Conservation (phyloP, 2,113 vertebrate genomes). For the Trinectes maculatus region DNA sequence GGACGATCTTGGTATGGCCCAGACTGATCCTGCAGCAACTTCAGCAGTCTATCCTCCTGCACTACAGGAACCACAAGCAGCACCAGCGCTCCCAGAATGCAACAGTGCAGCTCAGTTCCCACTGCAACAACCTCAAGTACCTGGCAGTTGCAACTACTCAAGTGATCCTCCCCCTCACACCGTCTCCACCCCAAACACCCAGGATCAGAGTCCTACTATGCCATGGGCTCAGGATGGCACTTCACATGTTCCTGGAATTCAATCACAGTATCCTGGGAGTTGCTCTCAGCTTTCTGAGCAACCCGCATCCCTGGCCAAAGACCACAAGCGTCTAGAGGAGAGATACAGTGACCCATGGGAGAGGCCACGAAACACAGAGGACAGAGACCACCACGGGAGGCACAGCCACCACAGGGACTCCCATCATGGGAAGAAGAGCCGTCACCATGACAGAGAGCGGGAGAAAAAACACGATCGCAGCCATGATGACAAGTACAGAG, state of each 20-base stretch:
- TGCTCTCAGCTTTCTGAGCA: conserved; percentile 83
- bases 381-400: conserved; percentile 82
- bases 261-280: conserved; percentile 73
- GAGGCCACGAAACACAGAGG: conserved; percentile 83
- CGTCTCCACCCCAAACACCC: conserved; percentile 53
- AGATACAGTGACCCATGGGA: conserved; percentile 90
- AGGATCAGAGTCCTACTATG: conserved; percentile 80
- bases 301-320: conserved; percentile 80
- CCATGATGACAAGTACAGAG: conserved; percentile 78
- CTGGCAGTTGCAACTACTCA: conserved; percentile 83
- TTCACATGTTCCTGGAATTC: conserved; percentile 77
- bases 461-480: conserved; percentile 77
- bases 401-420: conserved; percentile 87
- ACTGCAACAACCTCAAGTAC: conserved; percentile 75
- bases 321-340: conserved; percentile 85
- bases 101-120: conserved; percentile 80
- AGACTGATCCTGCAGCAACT: conserved; percentile 63
- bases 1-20: conserved; percentile 62
- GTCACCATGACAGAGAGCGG: conserved; percentile 84
- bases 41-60: conserved; percentile 75
- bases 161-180: conserved; percentile 44
- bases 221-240: conserved; percentile 82
- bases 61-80: conserved; percentile 72
- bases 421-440: conserved; percentile 88
- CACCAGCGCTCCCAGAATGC: conserved; percentile 71